Evolutionary conservation across 2,113 vertebrate genomes (phyloP).

Genomic region (Sturnus vulgaris): DNA sequence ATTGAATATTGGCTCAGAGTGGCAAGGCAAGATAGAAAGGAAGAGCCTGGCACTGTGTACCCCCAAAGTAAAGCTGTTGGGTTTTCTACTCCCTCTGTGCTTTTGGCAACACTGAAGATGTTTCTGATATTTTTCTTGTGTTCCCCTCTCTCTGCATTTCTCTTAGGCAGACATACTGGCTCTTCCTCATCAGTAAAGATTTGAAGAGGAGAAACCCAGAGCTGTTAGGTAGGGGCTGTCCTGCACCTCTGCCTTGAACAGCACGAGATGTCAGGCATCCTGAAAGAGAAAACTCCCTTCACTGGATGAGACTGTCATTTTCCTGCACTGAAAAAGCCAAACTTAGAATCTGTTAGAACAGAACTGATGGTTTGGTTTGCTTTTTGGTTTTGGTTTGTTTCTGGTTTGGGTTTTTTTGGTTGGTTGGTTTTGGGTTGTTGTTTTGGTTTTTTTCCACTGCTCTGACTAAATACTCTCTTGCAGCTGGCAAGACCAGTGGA

Average conservation of each 20-base stretch:
- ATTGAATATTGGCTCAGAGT: not conserved
- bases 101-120: not conserved
- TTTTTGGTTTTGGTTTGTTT: not conserved
- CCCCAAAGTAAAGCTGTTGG: not conserved
- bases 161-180: not conserved
- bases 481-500: not conserved
- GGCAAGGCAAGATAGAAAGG: not conserved
- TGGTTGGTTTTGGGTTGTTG: not conserved
- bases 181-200: not conserved
- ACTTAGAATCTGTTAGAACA: not conserved
- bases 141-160: not conserved
- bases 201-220: not conserved
- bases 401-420: not conserved
- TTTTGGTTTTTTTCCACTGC: not conserved
- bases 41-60: not conserved
- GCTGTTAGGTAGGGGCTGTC: not conserved
- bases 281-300: not conserved
- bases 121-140: not conserved
- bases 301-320: accelerated
- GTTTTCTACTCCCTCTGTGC: not conserved
- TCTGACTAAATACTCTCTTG: not conserved
- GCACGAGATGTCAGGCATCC: not conserved
- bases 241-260: not conserved
- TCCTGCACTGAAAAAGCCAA: not conserved
- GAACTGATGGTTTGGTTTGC: not conserved